Evolutionary conservation across 1,140 invertebrate species (phyloP), one percentile per base, ranked within the genome.

Genomic region (Archegozetes longisetosus): DNA sequence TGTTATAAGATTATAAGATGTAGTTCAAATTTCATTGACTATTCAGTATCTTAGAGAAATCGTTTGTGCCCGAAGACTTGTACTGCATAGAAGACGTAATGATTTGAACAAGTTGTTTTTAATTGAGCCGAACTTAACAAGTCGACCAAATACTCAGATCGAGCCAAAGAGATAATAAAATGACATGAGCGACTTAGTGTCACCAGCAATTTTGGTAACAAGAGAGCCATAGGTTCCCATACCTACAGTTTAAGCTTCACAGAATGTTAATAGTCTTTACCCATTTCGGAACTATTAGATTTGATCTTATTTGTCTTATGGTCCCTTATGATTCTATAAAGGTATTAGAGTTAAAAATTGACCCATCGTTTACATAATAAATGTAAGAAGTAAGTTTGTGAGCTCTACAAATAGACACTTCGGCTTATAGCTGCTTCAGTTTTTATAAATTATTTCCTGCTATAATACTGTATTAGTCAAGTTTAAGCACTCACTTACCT

Each of bases 1-100:
- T 98, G 90, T 95, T 95, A 99, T 20, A 98, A 78, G 6, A 98
- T 77, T 0, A 88, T 86, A 90, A 99, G 92, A 56, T 96, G 79
- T 70, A 98, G 93, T 70, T 96, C 92, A n/a, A 0, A 96, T 86
- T 3, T 95, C 96, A 73, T 98, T 98, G 0, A 0, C 96, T 96
- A 70, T 94, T 96, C 6, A 95, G 96, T 66, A 99, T 99, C 75
- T 91, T 94, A 1, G 85, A 80, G 71, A 99, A 98, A 73, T 98
- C 84, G 58, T 82, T 80, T 66, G 84, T 82, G 0, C 95, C 95
- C 0, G 86, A 52, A 20, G 82, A 83, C 72, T 98, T 98, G 93
- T 20, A 84, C 79, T 57, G 84, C 80, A 64, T 81, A 87, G 74
- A 97, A 98, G 1, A 91, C 95, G 75, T 92, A 97, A 72, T 99